Conservation (phyloP, 2,797 vertebrate genomes). For the Semaprochilodus insignis region DNA sequence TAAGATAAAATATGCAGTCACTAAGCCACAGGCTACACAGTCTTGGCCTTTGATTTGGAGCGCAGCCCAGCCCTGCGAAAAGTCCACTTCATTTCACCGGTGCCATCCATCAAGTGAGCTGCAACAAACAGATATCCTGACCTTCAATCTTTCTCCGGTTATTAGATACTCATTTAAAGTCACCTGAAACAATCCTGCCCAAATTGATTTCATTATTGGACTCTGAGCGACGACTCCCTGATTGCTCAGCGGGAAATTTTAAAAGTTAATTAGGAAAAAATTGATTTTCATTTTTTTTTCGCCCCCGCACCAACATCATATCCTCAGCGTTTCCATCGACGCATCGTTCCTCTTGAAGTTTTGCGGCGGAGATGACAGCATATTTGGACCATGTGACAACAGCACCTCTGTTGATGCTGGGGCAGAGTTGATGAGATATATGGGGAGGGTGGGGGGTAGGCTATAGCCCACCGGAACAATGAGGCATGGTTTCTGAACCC, state of each 20-base stretch:
- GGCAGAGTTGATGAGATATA: constrained; percentile 43
- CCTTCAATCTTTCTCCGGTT: constrained; percentile 77
- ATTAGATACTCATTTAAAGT: constrained; percentile 84
- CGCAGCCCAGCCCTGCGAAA: constrained; percentile 66
- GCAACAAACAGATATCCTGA: constrained; percentile 76
- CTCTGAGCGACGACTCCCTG: constrained; percentile 88
- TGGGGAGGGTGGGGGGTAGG: background rate
- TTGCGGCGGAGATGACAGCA: background rate
- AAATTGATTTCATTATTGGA: constrained; percentile 99
- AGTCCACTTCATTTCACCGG: constrained; percentile 68
- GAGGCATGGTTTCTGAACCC: constrained; percentile 43
- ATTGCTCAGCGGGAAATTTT: constrained; percentile 96
- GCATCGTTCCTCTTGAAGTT: constrained; percentile 9
- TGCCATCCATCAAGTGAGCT: constrained; percentile 73
- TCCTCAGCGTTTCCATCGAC: constrained; percentile 30
- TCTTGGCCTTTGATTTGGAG: constrained; percentile 74
- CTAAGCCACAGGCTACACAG: constrained; percentile 68
- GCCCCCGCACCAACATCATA: constrained; percentile 14
- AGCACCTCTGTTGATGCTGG: constrained; percentile 9
- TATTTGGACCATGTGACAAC: constrained; percentile 23
- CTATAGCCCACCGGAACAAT: constrained; percentile 34
- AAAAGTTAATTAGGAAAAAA: constrained; percentile 92
- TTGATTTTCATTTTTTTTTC: constrained; percentile 74
- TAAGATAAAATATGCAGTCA: constrained; percentile 69
- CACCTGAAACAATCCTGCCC: constrained; percentile 87